Evolutionary conservation across 2,797 vertebrate genomes (phyloP), one percentile per base, ranked within the genome.

Genomic region (Glossophaga mutica): DNA sequence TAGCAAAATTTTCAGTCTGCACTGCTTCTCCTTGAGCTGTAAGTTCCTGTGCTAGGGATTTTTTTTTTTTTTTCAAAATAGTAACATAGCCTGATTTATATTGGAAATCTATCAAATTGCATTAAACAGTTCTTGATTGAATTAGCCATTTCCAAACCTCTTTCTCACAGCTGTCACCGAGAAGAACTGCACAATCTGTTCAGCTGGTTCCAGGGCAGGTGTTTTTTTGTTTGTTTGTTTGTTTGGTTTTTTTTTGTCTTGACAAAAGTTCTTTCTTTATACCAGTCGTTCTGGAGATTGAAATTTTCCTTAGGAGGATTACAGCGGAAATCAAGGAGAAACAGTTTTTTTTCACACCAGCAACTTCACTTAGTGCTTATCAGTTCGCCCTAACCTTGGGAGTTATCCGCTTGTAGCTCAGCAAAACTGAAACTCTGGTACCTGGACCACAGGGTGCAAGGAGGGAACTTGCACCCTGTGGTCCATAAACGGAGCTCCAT

Each of bases 91-190:
- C 62, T 26, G 50, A 95, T 97, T 97, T 97, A 76, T 96, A 48
- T 95, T 97, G 91, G 94, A 98, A 97, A 87, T 91, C 94, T 94
- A 83, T 97, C 97, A 96, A 94, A 97, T 78, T 97, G 59, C 92
- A 62, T 96, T 50, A 84, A 79, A 48, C 2, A n/a, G 74, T 70
- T 94, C 92, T 89, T 76, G 94, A 94, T 65, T 96, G 82, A 90
- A 97, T 97, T 97, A 97, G 95, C 71, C 71, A 95, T 97, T 98
- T 95, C 88, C 90, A 16, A 94, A 89, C 4, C 12, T 48, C 62
- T 82, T 97, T 96, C 82, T 97, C 73, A 52, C 34, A 92, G 76
- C 77, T 89, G 3, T 95, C 79, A 24, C 65, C 22, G 21, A 95
- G 77, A 71, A 0, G 6, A 97, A 86, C 87, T 74, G 10, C 37